Evolutionary conservation across 1,140 invertebrate genomes (phyloP), one percentile per base, ranked within the genome.

Genomic region (Euura saliciscinereae): DNA sequence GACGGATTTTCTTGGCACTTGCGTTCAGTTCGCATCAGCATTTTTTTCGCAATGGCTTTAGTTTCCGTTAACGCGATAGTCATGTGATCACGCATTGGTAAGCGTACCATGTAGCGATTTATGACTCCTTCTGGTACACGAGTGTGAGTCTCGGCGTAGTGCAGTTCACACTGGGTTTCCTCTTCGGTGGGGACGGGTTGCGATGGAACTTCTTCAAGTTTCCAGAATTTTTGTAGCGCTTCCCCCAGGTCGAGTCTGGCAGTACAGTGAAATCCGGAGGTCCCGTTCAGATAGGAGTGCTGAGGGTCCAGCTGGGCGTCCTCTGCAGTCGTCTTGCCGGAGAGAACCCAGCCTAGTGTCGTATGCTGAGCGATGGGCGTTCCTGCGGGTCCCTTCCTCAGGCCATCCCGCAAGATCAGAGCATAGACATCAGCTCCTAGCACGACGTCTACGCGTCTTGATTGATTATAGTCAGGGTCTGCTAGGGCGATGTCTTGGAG

Each of bases 331-430:
- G 42, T 65, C 67, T 65, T 51, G 5, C 74, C 74, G 2, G 71
- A 67, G n/a, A 73, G 42, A 69, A 75, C 43, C 74, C 74, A 72
- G 13, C 69, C 69, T 43, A 73, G 44, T 67, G 44, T 70, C 2
- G 69, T 75, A 44, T 75, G 72, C 13, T 70, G 71, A 28, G 72
- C 59, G 8, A 70, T n/a, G 44, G 74, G 71, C 5, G 13, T 28
- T 3, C 65, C 28, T 11, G 71, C 42, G 7, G 64, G 67, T 6
- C 59, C 45, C 2, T 64, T 69, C 0, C 71, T 44, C 70, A 45
- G 66, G 59, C 28, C 71, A 1, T 42, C 13, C n/a, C 66, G 10
- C 10, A 74, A n/a, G 2, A 74, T 43, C 10, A 69, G 44, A 28
- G 66, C n/a, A 65, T 71, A 74, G 51, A 69, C 71, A 44, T 74